Evolutionary conservation across 2,797 vertebrate species (phyloP).

Genomic region (Manis crassicaudata): DNA sequence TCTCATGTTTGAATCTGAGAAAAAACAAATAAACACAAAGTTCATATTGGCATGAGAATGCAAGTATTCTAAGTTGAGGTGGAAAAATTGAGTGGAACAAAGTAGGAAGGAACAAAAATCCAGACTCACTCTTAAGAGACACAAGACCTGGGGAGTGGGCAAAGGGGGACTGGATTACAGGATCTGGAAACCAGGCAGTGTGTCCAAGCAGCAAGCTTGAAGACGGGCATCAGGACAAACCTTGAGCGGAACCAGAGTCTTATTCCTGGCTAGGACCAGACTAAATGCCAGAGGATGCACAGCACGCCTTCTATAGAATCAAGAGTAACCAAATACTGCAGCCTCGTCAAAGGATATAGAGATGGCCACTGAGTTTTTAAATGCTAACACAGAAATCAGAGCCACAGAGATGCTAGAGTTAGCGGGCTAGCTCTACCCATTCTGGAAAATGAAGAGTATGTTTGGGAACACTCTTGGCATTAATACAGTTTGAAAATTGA

Average conservation of each 20-base stretch:
- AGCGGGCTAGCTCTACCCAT: background rate
- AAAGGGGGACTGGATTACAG: background rate
- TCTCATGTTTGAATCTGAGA: background rate
- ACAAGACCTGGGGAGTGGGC: background rate
- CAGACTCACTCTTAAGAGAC: background rate
- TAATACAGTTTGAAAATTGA: conserved; percentile 3
- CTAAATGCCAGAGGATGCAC: too few species aligned
- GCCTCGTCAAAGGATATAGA: background rate
- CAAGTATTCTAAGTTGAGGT: background rate
- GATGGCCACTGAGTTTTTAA: background rate
- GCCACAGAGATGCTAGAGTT: background rate
- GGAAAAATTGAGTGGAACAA: background rate
- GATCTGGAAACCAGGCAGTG: background rate
- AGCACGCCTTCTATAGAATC: background rate
- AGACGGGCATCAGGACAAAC: background rate
- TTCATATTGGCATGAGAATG: background rate
- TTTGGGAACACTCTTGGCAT: background rate
- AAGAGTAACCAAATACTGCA: background rate
- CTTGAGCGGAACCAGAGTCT: background rate
- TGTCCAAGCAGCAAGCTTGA: background rate
- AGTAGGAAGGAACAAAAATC: background rate
- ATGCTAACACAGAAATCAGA: background rate
- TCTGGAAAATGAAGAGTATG: background rate
- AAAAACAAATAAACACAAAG: background rate
- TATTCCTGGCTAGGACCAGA: background rate